Evolutionary conservation across 2,797 vertebrate species (phyloP).

Genomic region (Emys orbicularis): DNA sequence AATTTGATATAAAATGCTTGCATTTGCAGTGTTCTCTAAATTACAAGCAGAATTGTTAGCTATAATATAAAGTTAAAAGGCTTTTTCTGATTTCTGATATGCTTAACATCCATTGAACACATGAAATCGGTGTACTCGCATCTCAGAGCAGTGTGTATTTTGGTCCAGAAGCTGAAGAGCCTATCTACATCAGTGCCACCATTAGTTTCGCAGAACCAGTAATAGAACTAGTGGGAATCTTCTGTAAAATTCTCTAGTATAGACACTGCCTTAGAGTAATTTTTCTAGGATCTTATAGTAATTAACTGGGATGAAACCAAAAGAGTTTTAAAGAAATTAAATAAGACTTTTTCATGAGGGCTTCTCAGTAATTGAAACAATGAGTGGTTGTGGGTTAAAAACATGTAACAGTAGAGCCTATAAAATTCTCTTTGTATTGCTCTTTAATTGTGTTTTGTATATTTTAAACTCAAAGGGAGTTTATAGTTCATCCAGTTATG

Average conservation of each 20-base stretch:
- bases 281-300: neutral
- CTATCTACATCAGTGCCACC: neutral
- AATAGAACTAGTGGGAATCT: neutral
- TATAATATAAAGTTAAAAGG: neutral
- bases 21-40: neutral
- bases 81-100: neutral
- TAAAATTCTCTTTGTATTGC: neutral
- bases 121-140: neutral
- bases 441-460: neutral
- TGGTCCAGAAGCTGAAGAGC: neutral
- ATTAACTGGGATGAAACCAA: neutral
- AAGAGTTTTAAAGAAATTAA: neutral
- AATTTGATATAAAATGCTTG: neutral
- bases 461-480: neutral
- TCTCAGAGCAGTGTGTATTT: neutral
- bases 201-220: neutral
- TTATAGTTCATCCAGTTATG: neutral
- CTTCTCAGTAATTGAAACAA: accelerated
- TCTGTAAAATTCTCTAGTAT: neutral
- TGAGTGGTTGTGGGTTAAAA: neutral
- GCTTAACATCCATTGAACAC: neutral
- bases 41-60: neutral
- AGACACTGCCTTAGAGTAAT: neutral
- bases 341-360: neutral
- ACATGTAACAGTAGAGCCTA: neutral